Evolutionary conservation across 1,140 invertebrate species (phyloP), one percentile per base, ranked within the genome.

Genomic region (Sinella curviseta): DNA sequence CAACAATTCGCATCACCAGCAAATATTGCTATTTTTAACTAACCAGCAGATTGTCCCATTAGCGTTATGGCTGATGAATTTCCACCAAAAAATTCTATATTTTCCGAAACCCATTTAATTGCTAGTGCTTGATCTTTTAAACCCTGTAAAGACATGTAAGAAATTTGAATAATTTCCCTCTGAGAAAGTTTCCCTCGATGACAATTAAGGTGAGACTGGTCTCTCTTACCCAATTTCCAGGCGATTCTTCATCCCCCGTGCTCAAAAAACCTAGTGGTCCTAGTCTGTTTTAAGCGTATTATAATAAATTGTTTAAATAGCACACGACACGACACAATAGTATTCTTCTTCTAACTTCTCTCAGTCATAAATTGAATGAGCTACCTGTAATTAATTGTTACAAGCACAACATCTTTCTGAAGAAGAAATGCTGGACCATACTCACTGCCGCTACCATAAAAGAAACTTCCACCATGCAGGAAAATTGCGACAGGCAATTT

Each of bases 211-310:
- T n/a, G n/a, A n/a, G n/a, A n/a, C n/a, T n/a, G n/a, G n/a, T n/a
- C n/a, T n/a, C n/a, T 4, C 57, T 60, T 60, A 30, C 65, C 26
- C 31, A 70, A 70, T 70, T 70, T 70, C 65, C 65, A 33, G 65
- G 65, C 30, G 8, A 31, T 33, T 70, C 65, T n/a, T 70, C 65
- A 24, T 70, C 65, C 3, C 55, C 55, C 3, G 55, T 60, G 3
- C 8, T 14, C 14, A 60, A 24, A 24, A 60, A 60, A n/a, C 55
- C 55, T 60, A 48, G 4, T n/a, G n/a, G n/a, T n/a, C n/a, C n/a
- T n/a, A n/a, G n/a, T n/a, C n/a, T n/a, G n/a, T n/a, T n/a, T n/a
- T n/a, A n/a, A n/a, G n/a, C n/a, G n/a, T n/a, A n/a, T n/a, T n/a
- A n/a, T n/a, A n/a, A n/a, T n/a, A n/a, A n/a, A n/a, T n/a, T n/a